Evolutionary conservation across 2,888 invertebrate species (phyloP), one percentile per base, ranked within the genome.

Genomic region (Caenorhabditis sulstoni): DNA sequence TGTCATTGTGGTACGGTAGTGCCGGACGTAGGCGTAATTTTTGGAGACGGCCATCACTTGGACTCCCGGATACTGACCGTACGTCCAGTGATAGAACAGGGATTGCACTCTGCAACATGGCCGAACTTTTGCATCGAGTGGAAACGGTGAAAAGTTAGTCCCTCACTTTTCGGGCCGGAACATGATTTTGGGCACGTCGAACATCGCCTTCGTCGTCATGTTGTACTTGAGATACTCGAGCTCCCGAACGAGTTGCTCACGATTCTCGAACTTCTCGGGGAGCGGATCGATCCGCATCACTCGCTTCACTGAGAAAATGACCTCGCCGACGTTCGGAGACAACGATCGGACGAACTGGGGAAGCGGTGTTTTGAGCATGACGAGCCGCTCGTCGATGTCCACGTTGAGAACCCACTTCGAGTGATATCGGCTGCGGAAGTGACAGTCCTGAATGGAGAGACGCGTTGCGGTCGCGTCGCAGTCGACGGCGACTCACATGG

Each of bases 381-480:
- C 58, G 1, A 67, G n/a, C 49, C 67, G 16, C 50, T 67, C 67
- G 45, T 67, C 67, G 11, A 67, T 57, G 41, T 67, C 67, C 3
- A 67, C 41, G 23, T 67, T 67, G 12, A 67, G 22, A 1, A 67
- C 57, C 67, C 67, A 67, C 39, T 67, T 67, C 4, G 67, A 67
- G 49, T 58, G 67, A 11, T 58, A 57, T 3, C 49, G 57, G 22
- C 41, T 22, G 14, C 67, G 57, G 16, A 58, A 58, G 50, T 57
- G 57, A 16, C 67, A 67, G 37, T 67, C 67, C 67, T 67, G 37
- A n/a, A n/a, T n/a, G n/a, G n/a, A n/a, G n/a, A n/a, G n/a, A n/a
- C n/a, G n/a, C n/a, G n/a, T n/a, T 8, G 29, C 29, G 29, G 29
- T 29, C 29, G 29, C 29, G 29, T 29, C 29, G 29, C 29, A 7